Percentiles rank a stretch among this genome's conserved stretches.
Conservation (phyloP, 2,888 invertebrate genomes). For the Holacanthella duospinosa region DNA sequence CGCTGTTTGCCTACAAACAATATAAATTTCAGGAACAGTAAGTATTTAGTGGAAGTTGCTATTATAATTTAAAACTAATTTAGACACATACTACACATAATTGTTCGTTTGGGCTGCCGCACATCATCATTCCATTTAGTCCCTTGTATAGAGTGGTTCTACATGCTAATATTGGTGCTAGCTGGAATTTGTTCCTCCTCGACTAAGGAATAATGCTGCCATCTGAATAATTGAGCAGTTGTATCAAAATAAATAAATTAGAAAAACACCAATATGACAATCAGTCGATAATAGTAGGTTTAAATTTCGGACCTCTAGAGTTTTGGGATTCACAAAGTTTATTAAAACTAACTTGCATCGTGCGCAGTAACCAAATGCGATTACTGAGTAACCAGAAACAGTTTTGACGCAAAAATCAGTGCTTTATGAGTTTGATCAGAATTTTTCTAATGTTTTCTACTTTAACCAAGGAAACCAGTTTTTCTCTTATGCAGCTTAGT, state of each 20-base stretch:
- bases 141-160: slow-evolving; percentile 1
- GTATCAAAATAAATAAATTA: not conserved
- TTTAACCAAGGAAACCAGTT: too few relatives aligned
- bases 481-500: too few relatives aligned
- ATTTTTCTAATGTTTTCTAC: too few relatives aligned
- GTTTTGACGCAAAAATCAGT: too few relatives aligned
- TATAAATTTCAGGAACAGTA: not conserved
- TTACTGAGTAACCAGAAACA: too few relatives aligned
- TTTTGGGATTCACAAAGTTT: too few relatives aligned
- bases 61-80: too few relatives aligned
- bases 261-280: not conserved
- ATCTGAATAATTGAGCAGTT: not conserved
- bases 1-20: slow-evolving; percentile 3
- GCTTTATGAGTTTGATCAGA: too few relatives aligned
- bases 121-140: slow-evolving; percentile 10
- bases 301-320: too few relatives aligned
- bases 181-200: not conserved
- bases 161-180: slow-evolving; percentile 7
- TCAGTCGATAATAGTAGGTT: too few relatives aligned
- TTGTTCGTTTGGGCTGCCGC: not conserved
- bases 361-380: too few relatives aligned
- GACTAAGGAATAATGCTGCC: slow-evolving; percentile 1
- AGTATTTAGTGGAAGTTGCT: not conserved
- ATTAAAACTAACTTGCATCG: too few relatives aligned
- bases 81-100: not conserved